A percentile compares a stretch with the other conserved stretches of the same genome.
Conservation (phyloP, 2,888 invertebrate genomes). For the Sturmia bella region DNA sequence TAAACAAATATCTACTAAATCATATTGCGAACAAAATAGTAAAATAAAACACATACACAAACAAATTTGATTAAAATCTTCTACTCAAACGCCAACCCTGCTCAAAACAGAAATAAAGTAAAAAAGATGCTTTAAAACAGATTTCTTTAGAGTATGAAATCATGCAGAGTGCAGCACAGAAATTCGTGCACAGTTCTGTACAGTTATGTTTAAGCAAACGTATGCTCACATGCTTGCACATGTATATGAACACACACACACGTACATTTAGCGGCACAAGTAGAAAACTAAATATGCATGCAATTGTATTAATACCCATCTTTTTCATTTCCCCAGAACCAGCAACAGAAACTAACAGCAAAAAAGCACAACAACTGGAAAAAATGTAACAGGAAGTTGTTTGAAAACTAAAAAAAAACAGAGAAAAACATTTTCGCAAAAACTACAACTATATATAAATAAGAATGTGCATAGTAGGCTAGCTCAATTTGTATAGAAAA, state of each 20-base stretch:
- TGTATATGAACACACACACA: no score
- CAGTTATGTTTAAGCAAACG: background rate
- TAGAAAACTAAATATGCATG: background rate
- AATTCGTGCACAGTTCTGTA: background rate
- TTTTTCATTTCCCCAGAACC: background rate
- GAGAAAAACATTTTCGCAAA: constrained; percentile 25
- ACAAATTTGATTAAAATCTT: no score
- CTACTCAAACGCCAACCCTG: background rate
- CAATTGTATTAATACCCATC: background rate
- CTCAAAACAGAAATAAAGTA: background rate
- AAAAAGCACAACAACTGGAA: background rate
- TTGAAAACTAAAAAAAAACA: background rate
- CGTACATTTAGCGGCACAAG: background rate
- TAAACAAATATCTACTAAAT: no score
- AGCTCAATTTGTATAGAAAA: no score
- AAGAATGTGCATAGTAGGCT: no score
- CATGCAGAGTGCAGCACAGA: constrained; percentile 3
- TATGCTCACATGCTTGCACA: background rate
- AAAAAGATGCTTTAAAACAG: no score
- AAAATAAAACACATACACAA: no score
- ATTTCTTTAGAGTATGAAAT: no score
- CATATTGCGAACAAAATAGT: no score
- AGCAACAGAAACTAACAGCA: background rate
- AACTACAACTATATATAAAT: constrained; percentile 1
- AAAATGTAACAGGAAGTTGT: constrained; percentile 34